A percentile compares a stretch with the other conserved stretches of the same genome.
Evolutionary conservation across 2,113 vertebrate species (phyloP).

Genomic region (Chaetops frenatus): DNA sequence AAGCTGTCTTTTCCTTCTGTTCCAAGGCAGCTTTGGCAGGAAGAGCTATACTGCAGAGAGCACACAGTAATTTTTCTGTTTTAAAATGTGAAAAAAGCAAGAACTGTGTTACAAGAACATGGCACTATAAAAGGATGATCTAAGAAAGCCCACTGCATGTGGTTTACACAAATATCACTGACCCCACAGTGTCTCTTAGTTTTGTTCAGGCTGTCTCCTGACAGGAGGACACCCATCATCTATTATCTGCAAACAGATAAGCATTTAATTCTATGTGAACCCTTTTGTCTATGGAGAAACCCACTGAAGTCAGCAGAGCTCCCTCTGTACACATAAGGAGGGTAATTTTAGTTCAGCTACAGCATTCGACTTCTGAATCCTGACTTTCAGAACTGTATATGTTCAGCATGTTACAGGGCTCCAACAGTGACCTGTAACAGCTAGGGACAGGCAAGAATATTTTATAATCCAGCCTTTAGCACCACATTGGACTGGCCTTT

Average conservation of each 20-base stretch:
- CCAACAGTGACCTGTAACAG: neutral
- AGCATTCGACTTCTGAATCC: neutral
- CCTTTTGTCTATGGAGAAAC: neutral
- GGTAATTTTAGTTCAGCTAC: neutral
- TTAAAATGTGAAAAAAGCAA: neutral
- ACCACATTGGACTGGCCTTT: neutral
- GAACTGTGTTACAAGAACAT: neutral
- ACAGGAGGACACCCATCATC: neutral
- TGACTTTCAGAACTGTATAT: neutral
- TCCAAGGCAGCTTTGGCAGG: neutral
- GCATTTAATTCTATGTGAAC: neutral
- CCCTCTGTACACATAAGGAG: neutral
- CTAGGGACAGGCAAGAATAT: neutral
- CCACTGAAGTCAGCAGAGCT: neutral
- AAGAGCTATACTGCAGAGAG: neutral
- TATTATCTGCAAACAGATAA: neutral
- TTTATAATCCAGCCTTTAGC: neutral
- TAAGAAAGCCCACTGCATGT: neutral
- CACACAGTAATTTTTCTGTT: neutral
- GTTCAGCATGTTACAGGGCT: neutral
- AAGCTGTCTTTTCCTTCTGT: slow-evolving; percentile 16
- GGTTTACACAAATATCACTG: neutral
- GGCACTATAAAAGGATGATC: neutral
- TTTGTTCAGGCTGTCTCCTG: neutral
- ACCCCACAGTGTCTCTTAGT: neutral